Percentiles rank a stretch among this genome's conserved stretches.
Conservation (phyloP, 2,113 vertebrate genomes). For the Pseudonaja textilis region DNA sequence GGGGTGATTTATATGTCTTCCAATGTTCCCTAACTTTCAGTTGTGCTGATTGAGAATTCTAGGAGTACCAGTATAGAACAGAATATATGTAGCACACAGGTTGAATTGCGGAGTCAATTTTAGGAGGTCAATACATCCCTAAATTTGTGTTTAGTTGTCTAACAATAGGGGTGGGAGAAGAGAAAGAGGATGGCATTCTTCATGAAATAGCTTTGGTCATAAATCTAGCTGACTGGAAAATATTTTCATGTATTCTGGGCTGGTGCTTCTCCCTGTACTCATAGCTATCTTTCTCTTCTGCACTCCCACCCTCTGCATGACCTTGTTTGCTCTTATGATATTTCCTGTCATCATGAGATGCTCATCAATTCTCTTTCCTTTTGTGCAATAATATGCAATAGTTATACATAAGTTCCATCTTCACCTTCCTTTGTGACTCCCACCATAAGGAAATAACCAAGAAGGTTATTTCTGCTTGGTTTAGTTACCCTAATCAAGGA, state of each 20-base stretch:
- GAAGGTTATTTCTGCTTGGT: too few species aligned
- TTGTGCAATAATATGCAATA: neutral
- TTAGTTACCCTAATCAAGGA: too few species aligned
- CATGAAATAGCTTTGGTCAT: neutral
- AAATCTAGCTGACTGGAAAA: constrained; percentile 4
- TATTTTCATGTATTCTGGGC: neutral
- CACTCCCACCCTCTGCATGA: neutral
- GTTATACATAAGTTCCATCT: neutral
- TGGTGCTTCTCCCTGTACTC: neutral
- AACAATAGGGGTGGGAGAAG: neutral
- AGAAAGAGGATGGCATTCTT: neutral
- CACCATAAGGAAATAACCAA: neutral
- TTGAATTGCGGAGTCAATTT: neutral
- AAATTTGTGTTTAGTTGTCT: neutral
- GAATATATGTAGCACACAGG: neutral
- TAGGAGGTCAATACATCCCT: neutral
- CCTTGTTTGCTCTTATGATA: neutral
- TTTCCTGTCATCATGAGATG: neutral
- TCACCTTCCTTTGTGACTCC: neutral
- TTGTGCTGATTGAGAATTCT: neutral
- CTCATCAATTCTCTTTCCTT: neutral
- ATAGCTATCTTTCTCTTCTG: neutral
- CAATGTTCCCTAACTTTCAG: neutral
- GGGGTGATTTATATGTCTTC: neutral
- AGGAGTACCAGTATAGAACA: neutral